phyloP scores from a whole-genome alignment of 2,113 vertebrate genomes.

The Chunga burmeisteri region DNA sequence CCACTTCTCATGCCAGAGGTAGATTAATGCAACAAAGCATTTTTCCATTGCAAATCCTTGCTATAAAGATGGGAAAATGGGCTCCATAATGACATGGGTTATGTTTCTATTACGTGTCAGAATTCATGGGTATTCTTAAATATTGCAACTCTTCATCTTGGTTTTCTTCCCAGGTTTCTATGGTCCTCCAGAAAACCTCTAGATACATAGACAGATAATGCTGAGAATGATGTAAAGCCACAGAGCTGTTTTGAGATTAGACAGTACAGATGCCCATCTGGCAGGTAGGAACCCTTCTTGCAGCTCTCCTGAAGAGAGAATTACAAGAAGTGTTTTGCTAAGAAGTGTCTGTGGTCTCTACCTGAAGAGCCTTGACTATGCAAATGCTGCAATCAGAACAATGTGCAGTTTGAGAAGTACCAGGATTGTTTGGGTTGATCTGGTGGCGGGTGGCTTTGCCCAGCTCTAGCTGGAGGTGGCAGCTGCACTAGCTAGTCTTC shows the following conservation, averaged over 20 bases:
- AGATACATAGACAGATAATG: background rate
- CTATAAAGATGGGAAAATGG: background rate
- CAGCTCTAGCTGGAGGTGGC: background rate
- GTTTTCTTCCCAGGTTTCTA: background rate
- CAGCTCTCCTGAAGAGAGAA: background rate
- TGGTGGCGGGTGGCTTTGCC: background rate
- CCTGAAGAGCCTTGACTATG: background rate
- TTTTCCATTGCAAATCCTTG: conserved; percentile 1
- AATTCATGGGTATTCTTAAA: background rate
- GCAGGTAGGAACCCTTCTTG: background rate
- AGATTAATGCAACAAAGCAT: background rate
- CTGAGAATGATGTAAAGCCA: background rate
- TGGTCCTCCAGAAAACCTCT: background rate
- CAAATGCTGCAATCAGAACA: background rate
- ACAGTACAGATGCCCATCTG: background rate
- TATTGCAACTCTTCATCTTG: background rate
- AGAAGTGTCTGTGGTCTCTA: too few species aligned
- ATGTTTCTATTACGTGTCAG: background rate
- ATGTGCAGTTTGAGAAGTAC: fast-evolving
- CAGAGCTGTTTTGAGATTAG: background rate
- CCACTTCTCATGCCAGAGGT: background rate
- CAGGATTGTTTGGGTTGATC: background rate
- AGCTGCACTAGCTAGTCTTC: background rate
- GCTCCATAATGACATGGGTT: background rate
- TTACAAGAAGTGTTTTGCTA: background rate